Conservation (phyloP, 1,140 invertebrate species). For the Calosoma granatense region DNA sequence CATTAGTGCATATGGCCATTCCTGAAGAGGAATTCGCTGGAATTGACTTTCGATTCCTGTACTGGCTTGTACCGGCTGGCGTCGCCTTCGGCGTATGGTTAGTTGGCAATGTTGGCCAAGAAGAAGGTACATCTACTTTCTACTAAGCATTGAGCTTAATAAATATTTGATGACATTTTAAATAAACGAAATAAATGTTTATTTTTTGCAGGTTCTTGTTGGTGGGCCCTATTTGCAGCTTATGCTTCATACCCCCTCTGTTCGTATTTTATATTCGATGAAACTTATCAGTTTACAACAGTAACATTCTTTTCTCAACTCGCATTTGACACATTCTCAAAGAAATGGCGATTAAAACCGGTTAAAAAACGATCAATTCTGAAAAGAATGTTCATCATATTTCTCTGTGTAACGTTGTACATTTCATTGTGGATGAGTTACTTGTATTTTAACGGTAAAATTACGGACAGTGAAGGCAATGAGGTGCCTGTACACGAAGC, state of each 20-base stretch:
- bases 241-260: slow-evolving; percentile 53
- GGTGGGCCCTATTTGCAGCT: slow-evolving; percentile 56
- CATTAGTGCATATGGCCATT: slow-evolving; percentile 61
- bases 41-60: slow-evolving; percentile 56
- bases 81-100: slow-evolving; percentile 73
- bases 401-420: slow-evolving; percentile 55
- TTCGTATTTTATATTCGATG: slow-evolving; percentile 52
- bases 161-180: too few relatives aligned
- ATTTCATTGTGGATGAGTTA: slow-evolving; percentile 62
- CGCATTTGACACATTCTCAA: slow-evolving; percentile 61
- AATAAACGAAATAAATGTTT: background rate
- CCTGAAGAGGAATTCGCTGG: slow-evolving; percentile 63
- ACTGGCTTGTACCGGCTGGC: slow-evolving; percentile 59
- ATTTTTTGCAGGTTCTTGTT: slow-evolving; percentile 27
- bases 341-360: slow-evolving; percentile 62
- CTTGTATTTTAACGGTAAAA: slow-evolving; percentile 81
- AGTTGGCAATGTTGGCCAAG: slow-evolving; percentile 81
- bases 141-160: slow-evolving; percentile 18
- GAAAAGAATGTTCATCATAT: slow-evolving; percentile 41
- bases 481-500: slow-evolving; percentile 81
- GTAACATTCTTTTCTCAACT: slow-evolving; percentile 53
- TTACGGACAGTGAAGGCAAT: slow-evolving; percentile 79
- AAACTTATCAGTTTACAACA: slow-evolving; percentile 52
- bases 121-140: too few relatives aligned
- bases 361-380: slow-evolving; percentile 35